Evolutionary conservation across 1,140 invertebrate genomes (phyloP).

Genomic region (Meloidogyne exigua): DNA sequence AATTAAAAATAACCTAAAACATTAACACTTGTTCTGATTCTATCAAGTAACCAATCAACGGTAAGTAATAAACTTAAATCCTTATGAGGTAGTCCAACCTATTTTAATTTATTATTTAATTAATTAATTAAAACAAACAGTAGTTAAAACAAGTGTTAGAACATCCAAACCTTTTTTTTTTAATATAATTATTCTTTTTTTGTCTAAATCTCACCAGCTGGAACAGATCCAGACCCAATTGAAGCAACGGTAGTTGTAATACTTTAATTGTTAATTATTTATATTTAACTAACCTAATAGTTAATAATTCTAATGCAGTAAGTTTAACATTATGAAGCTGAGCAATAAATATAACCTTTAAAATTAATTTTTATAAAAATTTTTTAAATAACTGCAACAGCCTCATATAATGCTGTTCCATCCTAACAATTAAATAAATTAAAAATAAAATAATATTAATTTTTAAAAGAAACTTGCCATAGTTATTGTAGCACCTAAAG

Average conservation of each 20-base stretch:
- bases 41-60: slow-evolving; percentile 70
- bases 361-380: neutral
- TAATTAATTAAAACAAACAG: slow-evolving; percentile 65
- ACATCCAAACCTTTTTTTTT: slow-evolving; percentile 76
- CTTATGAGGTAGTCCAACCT: slow-evolving; percentile 81
- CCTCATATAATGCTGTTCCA: slow-evolving; percentile 68
- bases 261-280: slow-evolving; percentile 66
- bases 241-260: slow-evolving; percentile 89
- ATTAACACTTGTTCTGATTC: slow-evolving; percentile 92
- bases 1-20: slow-evolving; percentile 73
- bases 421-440: no score
- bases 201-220: slow-evolving; percentile 72
- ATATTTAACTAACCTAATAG: slow-evolving; percentile 66
- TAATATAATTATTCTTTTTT: neutral
- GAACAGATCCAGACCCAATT: slow-evolving; percentile 92
- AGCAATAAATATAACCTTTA: slow-evolving; percentile 66
- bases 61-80: slow-evolving; percentile 87
- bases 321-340: slow-evolving; percentile 71
- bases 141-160: slow-evolving; percentile 93
- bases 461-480: slow-evolving; percentile 49
- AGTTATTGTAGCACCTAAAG: slow-evolving; percentile 72
- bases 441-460: no score
- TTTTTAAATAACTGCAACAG: slow-evolving; percentile 65
- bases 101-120: neutral
- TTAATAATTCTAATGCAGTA: slow-evolving; percentile 71